Conservation (phyloP, 2,888 invertebrate species). For the Melieria omissa region DNA sequence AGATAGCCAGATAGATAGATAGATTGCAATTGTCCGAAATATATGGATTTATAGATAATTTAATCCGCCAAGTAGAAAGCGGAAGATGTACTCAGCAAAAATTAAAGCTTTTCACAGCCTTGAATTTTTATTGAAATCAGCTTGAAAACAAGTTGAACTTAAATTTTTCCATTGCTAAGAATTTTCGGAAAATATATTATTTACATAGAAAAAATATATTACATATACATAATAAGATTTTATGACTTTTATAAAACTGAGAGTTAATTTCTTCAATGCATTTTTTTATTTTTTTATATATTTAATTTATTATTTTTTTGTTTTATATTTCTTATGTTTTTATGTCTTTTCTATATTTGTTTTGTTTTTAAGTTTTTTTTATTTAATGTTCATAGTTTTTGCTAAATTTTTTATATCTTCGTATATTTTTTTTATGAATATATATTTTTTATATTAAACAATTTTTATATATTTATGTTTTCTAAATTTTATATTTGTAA, state of each 20-base stretch:
- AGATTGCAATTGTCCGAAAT: too few species aligned
- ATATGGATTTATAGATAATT: too few species aligned
- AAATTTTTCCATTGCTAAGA: too few species aligned
- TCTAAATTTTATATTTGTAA: not conserved
- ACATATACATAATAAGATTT: too few species aligned
- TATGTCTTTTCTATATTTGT: conserved; percentile 1
- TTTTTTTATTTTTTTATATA: not conserved
- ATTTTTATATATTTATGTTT: conserved; percentile 3
- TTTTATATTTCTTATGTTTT: conserved; percentile 5
- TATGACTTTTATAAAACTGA: too few species aligned
- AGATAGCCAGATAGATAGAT: too few species aligned
- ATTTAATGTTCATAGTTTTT: not conserved
- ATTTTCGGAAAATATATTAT: too few species aligned
- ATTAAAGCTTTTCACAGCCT: not conserved
- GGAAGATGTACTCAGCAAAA: not conserved
- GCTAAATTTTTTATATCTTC: not conserved
- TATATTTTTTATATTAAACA: not conserved
- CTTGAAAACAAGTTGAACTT: too few species aligned
- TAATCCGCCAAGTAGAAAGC: too few species aligned
- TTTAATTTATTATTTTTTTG: not conserved
- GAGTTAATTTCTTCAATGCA: not conserved
- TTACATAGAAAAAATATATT: too few species aligned
- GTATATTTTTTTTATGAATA: conserved; percentile 2
- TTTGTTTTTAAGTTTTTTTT: not conserved
- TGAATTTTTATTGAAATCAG: not conserved